Base-by-base conservation (phyloP, 2,888 invertebrate species). In the Pristionchus maxplancki region DNA sequence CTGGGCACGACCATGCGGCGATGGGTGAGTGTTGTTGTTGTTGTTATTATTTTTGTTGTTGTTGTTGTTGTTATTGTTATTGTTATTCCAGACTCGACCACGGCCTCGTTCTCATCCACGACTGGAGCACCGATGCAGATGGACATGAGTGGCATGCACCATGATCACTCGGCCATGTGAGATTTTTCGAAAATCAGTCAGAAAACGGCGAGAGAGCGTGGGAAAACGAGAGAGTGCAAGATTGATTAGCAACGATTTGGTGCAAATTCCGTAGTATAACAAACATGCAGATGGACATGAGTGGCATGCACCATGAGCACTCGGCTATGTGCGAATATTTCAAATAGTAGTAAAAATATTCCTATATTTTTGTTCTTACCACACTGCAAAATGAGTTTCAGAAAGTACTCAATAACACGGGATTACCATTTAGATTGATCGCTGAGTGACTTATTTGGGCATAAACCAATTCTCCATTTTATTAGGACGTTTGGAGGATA, bases 141-240 rank as follows among this genome's bases (percentile, higher is more conserved):
- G 74, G 74, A 74, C 44, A 74, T 74, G 74, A 74, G 74, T 20
- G 74, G 74, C 74, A 44, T 44, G 74, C 28, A 31, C 74, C 74
- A 74, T n/a, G 40, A 74, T 9, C 74, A 74, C 24, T 34, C 67
- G 9, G 67, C 67, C 28, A 67, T 67, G 67, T 67, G 67, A 67
- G 67, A 28, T 17, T n/a, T n/a, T n/a, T n/a, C n/a, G n/a, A n/a
- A 48, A 48, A 48, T 11, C 6, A 48, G 8, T 48, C 13, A 48
- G 44, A 48, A 48, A 48, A 48, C 13, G 44, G 13, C 44, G 44
- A 48, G 44, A 9, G 44, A 11, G 44, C 44, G 6, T 48, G 44
- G 44, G 44, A 48, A 48, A 48, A 11, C 13, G 8, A 48, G 6
- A 48, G 44, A 48, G 13, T 48, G n/a, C n/a, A n/a, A n/a, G n/a